Evolutionary conservation across 2,888 invertebrate genomes (phyloP).

Genomic region (Venusia cambrica): DNA sequence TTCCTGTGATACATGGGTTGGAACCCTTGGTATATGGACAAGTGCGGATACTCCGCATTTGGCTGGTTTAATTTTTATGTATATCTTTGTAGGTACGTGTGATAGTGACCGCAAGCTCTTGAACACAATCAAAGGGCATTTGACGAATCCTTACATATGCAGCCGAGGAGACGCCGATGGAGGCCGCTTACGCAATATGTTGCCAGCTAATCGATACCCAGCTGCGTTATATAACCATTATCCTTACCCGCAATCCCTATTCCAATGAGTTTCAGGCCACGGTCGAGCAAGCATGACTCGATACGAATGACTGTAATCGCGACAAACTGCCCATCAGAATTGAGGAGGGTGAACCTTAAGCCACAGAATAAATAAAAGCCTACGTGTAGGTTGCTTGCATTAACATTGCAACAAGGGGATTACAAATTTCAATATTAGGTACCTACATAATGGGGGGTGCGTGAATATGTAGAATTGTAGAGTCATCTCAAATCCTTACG

Average conservation of each 20-base stretch:
- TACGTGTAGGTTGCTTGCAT: no score
- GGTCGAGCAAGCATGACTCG: slow-evolving; percentile 8
- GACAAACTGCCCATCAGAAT: slow-evolving; percentile 15
- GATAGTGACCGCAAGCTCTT: slow-evolving; percentile 3
- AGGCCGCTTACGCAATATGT: slow-evolving; percentile 57
- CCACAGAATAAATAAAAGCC: no score
- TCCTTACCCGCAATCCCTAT: slow-evolving; percentile 31
- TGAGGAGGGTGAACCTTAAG: slow-evolving; percentile 17
- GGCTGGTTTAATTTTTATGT: no score
- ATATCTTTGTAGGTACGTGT: slow-evolving; percentile 1
- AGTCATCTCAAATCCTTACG: no score
- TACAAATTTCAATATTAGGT: no score
- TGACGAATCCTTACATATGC: slow-evolving; percentile 65
- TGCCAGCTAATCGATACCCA: slow-evolving; percentile 52
- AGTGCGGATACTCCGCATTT: no score
- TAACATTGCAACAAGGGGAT: no score
- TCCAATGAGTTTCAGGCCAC: slow-evolving; percentile 14
- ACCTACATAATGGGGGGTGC: no score
- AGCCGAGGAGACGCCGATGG: slow-evolving; percentile 36
- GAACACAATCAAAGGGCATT: slow-evolving; percentile 39
- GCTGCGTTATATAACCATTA: slow-evolving; percentile 51
- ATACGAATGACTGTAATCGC: slow-evolving; percentile 14
- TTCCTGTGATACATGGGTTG: no score
- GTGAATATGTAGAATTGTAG: no score
- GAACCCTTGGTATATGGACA: no score